Conservation (phyloP, 2,888 invertebrate genomes). For the Acanthopleura granulata region DNA sequence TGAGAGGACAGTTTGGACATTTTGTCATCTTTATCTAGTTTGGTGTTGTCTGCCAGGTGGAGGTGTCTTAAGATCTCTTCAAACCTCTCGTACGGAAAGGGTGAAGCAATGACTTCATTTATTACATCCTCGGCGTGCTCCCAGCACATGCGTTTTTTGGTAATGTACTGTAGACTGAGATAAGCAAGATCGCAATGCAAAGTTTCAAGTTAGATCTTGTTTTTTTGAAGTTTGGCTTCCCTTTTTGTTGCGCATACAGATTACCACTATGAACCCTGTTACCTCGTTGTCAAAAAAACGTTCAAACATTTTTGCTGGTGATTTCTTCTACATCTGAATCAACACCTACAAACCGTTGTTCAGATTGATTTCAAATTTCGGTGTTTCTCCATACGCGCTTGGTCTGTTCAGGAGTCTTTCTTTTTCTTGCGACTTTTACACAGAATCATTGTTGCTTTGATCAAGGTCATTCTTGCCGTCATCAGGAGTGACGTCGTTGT, state of each 20-base stretch:
- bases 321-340: not conserved
- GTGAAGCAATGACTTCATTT: slow-evolving; percentile 24
- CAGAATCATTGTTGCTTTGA: no score
- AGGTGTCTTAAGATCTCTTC: slow-evolving; percentile 31
- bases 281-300: slow-evolving; percentile 28
- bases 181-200: slow-evolving; percentile 27
- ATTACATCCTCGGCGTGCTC: slow-evolving; percentile 23
- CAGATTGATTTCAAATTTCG: no score
- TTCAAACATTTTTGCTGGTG: slow-evolving; percentile 23
- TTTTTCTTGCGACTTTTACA: no score
- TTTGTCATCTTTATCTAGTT: slow-evolving; percentile 30
- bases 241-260: slow-evolving; percentile 26
- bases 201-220: slow-evolving; percentile 8
- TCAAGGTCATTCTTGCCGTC: no score
- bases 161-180: slow-evolving; percentile 29
- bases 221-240: slow-evolving; percentile 22
- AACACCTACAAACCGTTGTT: no score
- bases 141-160: slow-evolving; percentile 28
- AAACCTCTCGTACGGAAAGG: slow-evolving; percentile 29
- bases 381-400: no score
- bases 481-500: no score
- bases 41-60: slow-evolving; percentile 30
- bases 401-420: no score
- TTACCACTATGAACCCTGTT: slow-evolving; percentile 11
- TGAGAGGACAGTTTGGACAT: slow-evolving; percentile 31